Conservation (phyloP, 2,797 vertebrate species). For the Aphelocoma californica region DNA sequence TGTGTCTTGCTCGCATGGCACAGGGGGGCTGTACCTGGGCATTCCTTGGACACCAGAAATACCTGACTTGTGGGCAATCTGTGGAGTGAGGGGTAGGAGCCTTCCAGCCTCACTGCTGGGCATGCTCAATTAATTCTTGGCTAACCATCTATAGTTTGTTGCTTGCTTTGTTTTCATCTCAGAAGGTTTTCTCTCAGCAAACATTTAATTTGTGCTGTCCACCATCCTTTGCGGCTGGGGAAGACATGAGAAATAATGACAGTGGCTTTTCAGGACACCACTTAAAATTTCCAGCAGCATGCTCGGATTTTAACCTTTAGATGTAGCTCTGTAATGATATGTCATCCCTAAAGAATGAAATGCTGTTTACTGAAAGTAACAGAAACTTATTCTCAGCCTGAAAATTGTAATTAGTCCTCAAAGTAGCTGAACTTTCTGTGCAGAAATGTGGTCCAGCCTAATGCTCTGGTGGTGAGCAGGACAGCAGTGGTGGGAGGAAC, state of each 20-base stretch:
- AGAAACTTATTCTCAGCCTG: constrained; percentile 33
- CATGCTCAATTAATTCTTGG: not conserved
- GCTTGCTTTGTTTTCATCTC: constrained; percentile 1
- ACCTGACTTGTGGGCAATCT: not conserved
- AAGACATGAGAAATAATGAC: constrained; percentile 65
- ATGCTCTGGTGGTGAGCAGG: not conserved
- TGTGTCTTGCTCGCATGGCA: not conserved
- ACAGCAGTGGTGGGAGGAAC: not conserved
- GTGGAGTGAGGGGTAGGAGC: not conserved
- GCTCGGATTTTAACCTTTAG: constrained; percentile 67
- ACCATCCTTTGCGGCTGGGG: constrained; percentile 54
- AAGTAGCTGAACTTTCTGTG: not conserved
- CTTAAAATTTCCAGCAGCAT: constrained; percentile 46
- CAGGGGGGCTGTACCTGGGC: not conserved
- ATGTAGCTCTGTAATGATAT: constrained; percentile 56
- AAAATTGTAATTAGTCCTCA: constrained; percentile 8
- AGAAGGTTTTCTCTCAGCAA: constrained; percentile 22
- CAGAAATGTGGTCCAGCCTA: not conserved
- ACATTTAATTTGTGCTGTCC: constrained; percentile 34
- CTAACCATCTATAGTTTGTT: not conserved
- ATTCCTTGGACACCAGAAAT: not conserved
- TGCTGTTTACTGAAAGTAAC: constrained; percentile 25
- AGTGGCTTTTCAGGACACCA: constrained; percentile 41
- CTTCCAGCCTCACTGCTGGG: not conserved
- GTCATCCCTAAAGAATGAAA: constrained; percentile 68